A percentile compares a stretch with the other conserved stretches of the same genome.
Evolutionary conservation across 2,113 vertebrate genomes (phyloP).

Genomic region (Sphyrna mokarran): DNA sequence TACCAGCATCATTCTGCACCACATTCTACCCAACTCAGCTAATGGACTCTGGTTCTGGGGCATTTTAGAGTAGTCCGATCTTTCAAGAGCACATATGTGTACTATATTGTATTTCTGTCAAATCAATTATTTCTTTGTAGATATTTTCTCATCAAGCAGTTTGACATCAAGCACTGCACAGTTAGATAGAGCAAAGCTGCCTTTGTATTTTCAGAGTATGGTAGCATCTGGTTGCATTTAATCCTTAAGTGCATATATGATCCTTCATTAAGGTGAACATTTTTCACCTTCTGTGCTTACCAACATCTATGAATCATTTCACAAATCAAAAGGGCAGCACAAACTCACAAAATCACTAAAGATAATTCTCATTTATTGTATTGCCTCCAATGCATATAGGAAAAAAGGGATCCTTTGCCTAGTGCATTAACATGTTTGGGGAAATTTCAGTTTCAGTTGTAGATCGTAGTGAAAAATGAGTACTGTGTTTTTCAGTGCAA

Average conservation of each 20-base stretch:
- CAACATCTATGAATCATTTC: not conserved
- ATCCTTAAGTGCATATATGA: not conserved
- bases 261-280: not conserved
- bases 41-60: not conserved
- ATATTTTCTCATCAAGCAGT: not conserved
- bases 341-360: not conserved
- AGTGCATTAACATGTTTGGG: not conserved
- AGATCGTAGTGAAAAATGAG: not conserved
- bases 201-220: not conserved
- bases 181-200: not conserved
- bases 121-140: not conserved
- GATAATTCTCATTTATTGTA: not conserved
- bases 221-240: not conserved
- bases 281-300: not conserved
- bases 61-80: not conserved
- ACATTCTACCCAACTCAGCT: not conserved
- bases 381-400: not conserved
- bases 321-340: not conserved
- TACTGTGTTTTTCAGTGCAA: not conserved
- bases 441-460: not conserved
- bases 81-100: not conserved
- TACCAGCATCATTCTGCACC: not conserved
- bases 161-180: not conserved
- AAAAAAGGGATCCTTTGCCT: not conserved
- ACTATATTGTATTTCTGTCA: not conserved